Evolutionary conservation across 1,140 invertebrate genomes (phyloP).

Genomic region (Dinoponera quadriceps): DNA sequence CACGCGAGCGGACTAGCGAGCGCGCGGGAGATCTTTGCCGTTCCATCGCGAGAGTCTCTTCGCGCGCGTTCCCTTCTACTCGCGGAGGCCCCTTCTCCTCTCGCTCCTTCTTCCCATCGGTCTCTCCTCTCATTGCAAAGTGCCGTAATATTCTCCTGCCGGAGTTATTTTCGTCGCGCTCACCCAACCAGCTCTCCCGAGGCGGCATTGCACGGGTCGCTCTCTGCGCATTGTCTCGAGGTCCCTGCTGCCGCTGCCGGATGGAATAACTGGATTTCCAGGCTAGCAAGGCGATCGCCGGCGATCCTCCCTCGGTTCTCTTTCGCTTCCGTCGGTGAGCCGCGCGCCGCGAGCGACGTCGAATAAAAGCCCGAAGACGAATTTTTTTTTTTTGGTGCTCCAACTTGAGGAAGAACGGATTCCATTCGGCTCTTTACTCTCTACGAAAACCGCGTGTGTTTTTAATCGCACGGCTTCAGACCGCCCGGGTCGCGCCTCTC

Average conservation of each 20-base stretch:
- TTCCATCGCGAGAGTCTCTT: constrained; percentile 11
- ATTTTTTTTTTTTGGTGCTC: no score
- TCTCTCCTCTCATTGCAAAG: constrained; percentile 71
- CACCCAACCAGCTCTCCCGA: constrained; percentile 71
- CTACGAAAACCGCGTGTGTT: no score
- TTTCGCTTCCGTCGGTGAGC: background rate
- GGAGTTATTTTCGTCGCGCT: constrained; percentile 75
- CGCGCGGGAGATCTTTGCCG: constrained; percentile 32
- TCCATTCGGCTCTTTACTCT: background rate
- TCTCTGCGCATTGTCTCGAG: constrained; percentile 70
- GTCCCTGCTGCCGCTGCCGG: constrained; percentile 41
- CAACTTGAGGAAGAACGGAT: background rate
- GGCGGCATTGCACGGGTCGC: constrained; percentile 67
- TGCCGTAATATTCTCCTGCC: constrained; percentile 77
- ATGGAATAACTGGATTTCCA: constrained; percentile 73
- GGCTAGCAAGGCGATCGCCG: constrained; percentile 67
- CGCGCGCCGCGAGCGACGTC: background rate
- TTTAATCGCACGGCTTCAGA: no score
- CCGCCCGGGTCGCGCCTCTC: background rate
- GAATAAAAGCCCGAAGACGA: constrained; percentile 5
- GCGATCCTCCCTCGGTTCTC: constrained; percentile 42
- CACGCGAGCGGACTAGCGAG: background rate
- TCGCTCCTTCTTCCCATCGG: constrained; percentile 44
- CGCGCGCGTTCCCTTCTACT: constrained; percentile 22
- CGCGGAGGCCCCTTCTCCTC: constrained; percentile 31